Evolutionary conservation across 2,888 invertebrate genomes (phyloP).

Genomic region (Hypolimnas misippus): DNA sequence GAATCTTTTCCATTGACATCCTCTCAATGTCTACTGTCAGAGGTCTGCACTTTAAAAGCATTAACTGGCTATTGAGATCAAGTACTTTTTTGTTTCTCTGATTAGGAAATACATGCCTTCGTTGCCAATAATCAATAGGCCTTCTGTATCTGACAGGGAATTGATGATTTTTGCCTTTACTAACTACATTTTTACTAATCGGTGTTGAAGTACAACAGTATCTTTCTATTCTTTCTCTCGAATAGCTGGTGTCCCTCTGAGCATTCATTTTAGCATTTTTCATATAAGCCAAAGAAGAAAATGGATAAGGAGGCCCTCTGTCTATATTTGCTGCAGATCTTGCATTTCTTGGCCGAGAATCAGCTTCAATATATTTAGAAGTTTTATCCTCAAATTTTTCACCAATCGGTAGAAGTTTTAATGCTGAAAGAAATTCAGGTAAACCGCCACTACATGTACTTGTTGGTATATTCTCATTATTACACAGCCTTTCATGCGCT

Average conservation of each 20-base stretch:
- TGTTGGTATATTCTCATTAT: conserved; percentile 58
- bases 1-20: conserved; percentile 70
- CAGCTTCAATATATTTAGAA: conserved; percentile 46
- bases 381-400: conserved; percentile 45
- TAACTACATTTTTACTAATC: conserved; percentile 64
- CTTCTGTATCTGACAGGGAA: conserved; percentile 73
- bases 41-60: conserved; percentile 79
- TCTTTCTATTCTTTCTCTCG: conserved; percentile 72
- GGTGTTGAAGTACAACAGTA: conserved; percentile 67
- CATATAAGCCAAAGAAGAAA: conserved; percentile 77
- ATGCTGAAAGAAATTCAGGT: conserved; percentile 69
- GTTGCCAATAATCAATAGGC: conserved; percentile 77
- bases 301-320: conserved; percentile 75
- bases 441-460: conserved; percentile 60
- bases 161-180: conserved; percentile 67
- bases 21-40: conserved; percentile 72
- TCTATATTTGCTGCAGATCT: conserved; percentile 68
- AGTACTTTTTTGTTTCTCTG: conserved; percentile 74
- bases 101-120: conserved; percentile 69
- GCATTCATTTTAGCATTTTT: conserved; percentile 63
- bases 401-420: conserved; percentile 62
- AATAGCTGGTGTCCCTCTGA: conserved; percentile 64
- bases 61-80: conserved; percentile 75
- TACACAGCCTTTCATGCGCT: conserved; percentile 78
- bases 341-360: conserved; percentile 58